Evolutionary conservation across 2,888 invertebrate genomes (phyloP).

Genomic region (Loripinus fragilis): DNA sequence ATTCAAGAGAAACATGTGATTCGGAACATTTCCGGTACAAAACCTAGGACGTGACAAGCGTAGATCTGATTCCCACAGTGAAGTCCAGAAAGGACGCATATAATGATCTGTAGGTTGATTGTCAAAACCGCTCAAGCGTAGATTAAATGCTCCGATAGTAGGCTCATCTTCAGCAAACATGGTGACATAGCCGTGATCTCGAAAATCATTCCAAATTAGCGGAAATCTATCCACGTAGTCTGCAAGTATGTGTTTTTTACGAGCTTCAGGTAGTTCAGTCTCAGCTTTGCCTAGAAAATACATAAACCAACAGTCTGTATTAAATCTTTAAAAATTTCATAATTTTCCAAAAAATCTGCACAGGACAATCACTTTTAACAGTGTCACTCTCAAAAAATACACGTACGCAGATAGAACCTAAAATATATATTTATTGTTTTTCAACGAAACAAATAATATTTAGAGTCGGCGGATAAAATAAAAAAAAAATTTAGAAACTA

Average conservation of each 20-base stretch:
- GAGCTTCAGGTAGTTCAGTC: constrained; percentile 70
- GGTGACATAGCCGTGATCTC: constrained; percentile 78
- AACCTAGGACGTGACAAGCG: constrained; percentile 61
- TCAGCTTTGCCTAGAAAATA: constrained; percentile 68
- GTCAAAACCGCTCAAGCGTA: constrained; percentile 79
- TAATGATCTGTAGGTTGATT: constrained; percentile 80
- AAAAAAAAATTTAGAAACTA: too few relatives aligned
- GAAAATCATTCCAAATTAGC: constrained; percentile 78
- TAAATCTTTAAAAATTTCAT: too few relatives aligned
- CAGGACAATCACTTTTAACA: too few relatives aligned
- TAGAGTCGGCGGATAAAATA: too few relatives aligned
- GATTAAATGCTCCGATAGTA: constrained; percentile 75
- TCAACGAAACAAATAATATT: too few relatives aligned
- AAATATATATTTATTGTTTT: too few relatives aligned
- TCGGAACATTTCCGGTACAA: constrained; percentile 75
- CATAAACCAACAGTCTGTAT: too few relatives aligned
- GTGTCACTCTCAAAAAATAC: too few relatives aligned
- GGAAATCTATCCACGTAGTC: constrained; percentile 73
- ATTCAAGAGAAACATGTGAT: constrained; percentile 75
- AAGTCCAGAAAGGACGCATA: constrained; percentile 81
- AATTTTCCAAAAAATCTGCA: too few relatives aligned
- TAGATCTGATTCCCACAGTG: constrained; percentile 66
- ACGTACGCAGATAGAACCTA: too few relatives aligned
- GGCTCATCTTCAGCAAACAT: constrained; percentile 81
- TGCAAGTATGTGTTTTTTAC: constrained; percentile 56